phyloP scores from a whole-genome alignment of 2,888 invertebrate genomes.

The Chymomyza amoena region DNA sequence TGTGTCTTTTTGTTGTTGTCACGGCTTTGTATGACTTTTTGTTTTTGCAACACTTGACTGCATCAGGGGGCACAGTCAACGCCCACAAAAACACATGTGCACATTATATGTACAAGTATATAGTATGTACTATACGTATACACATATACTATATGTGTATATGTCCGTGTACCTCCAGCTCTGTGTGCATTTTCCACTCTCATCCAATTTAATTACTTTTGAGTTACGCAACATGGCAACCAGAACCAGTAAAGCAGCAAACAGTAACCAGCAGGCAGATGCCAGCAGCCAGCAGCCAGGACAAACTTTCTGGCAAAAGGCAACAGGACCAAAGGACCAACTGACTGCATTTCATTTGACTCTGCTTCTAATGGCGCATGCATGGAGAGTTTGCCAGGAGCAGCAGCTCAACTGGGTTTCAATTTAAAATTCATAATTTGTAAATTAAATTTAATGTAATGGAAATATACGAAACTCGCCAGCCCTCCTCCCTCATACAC shows the following conservation, averaged over 20 bases:
- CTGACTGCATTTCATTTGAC: constrained; percentile 6
- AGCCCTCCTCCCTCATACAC: background rate
- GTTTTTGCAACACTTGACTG: constrained; percentile 59
- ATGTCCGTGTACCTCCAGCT: background rate
- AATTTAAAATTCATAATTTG: constrained; percentile 56
- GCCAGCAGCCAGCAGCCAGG: constrained; percentile 31
- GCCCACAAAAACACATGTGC: constrained; percentile 23
- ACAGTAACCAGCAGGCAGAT: no score
- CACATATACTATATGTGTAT: background rate
- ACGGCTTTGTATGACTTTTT: constrained; percentile 36
- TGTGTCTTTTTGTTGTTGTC: background rate
- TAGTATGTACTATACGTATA: background rate
- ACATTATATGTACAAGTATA: background rate
- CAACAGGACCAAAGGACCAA: constrained; percentile 33
- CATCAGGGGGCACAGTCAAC: constrained; percentile 42
- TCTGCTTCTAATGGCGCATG: background rate
- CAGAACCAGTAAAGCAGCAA: no score
- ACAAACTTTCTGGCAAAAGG: constrained; percentile 47
- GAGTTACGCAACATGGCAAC: constrained; percentile 53
- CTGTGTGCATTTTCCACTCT: constrained; percentile 49
- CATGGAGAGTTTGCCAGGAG: background rate
- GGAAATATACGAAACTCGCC: constrained; percentile 9
- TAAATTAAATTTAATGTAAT: constrained; percentile 52
- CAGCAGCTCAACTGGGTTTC: constrained; percentile 10
- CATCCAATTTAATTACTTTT: constrained; percentile 65